Evolutionary conservation across 2,888 invertebrate genomes (phyloP), one percentile per base, ranked within the genome.

Genomic region (Phalangium opilio): DNA sequence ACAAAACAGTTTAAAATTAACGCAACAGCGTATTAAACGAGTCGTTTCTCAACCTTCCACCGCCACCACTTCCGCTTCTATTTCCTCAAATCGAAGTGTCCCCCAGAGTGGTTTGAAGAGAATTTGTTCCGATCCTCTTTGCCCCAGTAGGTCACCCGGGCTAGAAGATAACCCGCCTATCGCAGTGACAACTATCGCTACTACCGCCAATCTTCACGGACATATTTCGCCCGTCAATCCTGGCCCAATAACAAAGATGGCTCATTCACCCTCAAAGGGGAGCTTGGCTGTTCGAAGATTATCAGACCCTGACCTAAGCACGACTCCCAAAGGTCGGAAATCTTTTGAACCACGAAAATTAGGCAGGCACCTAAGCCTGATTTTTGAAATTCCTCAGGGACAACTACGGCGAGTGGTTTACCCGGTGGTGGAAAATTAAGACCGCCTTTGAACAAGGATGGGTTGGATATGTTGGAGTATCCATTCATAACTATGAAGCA

Each of bases 401-500:
- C 14, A 45, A 38, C 18, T 35, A 48, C 21, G 4, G 27, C 5
- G 8, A 27, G 5, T 27, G 27, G 27, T 7, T 7, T 27, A 7
- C n/a, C n/a, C n/a, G 27, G 5, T 7, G 27, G 27, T 27, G 27
- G 27, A 4, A 27, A 27, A 27, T 27, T 27, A 27, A 27, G 27
- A 27, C 27, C 27, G 4, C 27, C 27, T 8, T 27, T 27, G 8
- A 27, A 27, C 27, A 27, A 27, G 27, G 27, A 27, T 27, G 27
- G 27, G 5, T 27, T 27, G 8, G 27, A 27, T 27, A 47, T 49
- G 10, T 34, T 58, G 68, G 95, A 95, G 63, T 95, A 90, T 67
- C 95, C 95, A 0, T 93, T 96, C 65, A 73, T 96, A 45, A 95
- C 95, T 1, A 81, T 95, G 65, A 76, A 81, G 0, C 83, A 83